Conservation (phyloP, 2,113 vertebrate species). For the Phyllostomus hastatus region DNA sequence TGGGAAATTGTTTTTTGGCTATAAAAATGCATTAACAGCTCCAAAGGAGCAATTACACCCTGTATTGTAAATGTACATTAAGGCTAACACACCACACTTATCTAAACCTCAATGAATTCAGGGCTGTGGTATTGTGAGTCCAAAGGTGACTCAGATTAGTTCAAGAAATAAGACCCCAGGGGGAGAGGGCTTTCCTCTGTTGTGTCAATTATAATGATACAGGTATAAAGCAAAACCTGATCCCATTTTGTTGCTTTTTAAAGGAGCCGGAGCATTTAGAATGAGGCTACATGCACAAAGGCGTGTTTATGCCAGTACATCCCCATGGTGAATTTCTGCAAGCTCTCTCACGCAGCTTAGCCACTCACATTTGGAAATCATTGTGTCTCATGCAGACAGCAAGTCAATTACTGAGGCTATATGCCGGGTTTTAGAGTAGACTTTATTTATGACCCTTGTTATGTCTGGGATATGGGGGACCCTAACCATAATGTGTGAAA, state of each 20-base stretch:
- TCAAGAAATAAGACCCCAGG: background rate
- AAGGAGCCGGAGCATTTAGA: background rate
- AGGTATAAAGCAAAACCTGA: background rate
- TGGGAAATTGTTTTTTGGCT: constrained; percentile 62
- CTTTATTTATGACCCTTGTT: constrained; percentile 67
- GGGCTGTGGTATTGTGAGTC: constrained; percentile 12
- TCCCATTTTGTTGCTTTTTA: background rate
- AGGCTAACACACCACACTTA: constrained; percentile 67
- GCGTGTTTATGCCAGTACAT: background rate
- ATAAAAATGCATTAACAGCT: constrained; percentile 75
- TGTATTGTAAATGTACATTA: constrained; percentile 70
- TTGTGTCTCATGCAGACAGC: constrained; percentile 5
- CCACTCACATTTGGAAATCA: constrained; percentile 20
- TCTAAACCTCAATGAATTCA: constrained; percentile 54
- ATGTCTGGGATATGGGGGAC: constrained; percentile 12
- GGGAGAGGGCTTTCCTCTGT: background rate
- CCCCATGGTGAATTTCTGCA: background rate
- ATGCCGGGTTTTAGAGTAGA: constrained; percentile 39
- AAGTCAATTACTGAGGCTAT: constrained; percentile 23
- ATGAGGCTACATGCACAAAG: background rate
- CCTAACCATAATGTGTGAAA: constrained; percentile 53
- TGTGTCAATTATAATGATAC: background rate
- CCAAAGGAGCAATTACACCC: constrained; percentile 77
- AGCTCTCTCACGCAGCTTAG: background rate
- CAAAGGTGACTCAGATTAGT: constrained; percentile 50